Evolutionary conservation across 2,797 vertebrate genomes (phyloP).

Genomic region (Lithobates sylvaticus): DNA sequence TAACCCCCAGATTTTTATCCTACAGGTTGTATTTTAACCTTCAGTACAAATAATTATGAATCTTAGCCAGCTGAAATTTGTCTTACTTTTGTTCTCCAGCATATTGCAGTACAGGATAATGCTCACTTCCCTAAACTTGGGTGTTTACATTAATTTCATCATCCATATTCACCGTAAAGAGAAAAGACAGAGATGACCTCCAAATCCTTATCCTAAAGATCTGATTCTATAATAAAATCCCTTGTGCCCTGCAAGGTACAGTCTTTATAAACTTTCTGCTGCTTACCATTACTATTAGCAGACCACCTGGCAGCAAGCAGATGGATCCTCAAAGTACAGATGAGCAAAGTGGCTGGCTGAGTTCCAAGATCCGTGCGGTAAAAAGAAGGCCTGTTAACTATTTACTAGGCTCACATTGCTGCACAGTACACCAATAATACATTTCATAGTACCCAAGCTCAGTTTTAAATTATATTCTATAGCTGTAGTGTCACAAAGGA

Average conservation of each 20-base stretch:
- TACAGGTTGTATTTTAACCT: no score
- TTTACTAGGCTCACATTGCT: neutral
- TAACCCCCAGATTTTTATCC: no score
- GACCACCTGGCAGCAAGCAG: conserved; percentile 10
- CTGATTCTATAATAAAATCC: neutral
- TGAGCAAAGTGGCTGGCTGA: neutral
- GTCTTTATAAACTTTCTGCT: neutral
- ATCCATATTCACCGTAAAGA: neutral
- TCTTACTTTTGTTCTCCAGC: no score
- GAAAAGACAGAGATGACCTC: neutral
- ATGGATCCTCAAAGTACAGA: conserved; percentile 3
- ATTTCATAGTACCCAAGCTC: neutral
- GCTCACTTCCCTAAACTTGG: neutral
- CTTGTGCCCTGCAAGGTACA: neutral
- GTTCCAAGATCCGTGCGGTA: neutral
- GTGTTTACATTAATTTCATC: neutral
- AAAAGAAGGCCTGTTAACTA: neutral
- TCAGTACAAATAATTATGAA: no score
- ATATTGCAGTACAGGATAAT: no score
- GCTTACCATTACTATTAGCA: conserved; percentile 8
- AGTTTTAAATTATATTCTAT: neutral
- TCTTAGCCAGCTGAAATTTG: no score
- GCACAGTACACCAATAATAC: neutral
- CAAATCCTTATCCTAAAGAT: neutral
- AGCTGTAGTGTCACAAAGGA: neutral